A percentile compares a stretch with the other conserved stretches of the same genome.
Conservation (phyloP, 2,113 vertebrate genomes). For the Alethe diademata region DNA sequence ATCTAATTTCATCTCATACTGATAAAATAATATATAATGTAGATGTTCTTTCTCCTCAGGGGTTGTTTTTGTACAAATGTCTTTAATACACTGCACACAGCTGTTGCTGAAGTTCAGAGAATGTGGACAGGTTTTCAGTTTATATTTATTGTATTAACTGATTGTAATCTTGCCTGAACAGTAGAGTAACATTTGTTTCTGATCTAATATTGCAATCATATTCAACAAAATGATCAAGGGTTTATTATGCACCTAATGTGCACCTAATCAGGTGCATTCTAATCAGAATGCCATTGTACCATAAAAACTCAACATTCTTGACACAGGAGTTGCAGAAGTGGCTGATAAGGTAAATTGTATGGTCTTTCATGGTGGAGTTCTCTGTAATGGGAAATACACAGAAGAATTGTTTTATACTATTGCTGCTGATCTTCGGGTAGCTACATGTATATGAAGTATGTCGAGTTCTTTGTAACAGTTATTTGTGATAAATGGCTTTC, state of each 20-base stretch:
- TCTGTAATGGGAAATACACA: neutral
- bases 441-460: neutral
- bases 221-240: neutral
- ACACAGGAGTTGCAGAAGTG: neutral
- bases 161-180: neutral
- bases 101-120: neutral
- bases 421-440: neutral
- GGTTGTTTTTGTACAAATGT: neutral
- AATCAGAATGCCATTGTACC: neutral
- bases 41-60: neutral
- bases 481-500: neutral
- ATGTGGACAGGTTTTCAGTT: neutral
- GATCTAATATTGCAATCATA: neutral
- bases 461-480: neutral
- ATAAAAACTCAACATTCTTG: neutral
- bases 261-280: neutral
- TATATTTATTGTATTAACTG: neutral
- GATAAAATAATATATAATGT: neutral
- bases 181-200: neutral
- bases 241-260: neutral
- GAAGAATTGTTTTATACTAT: neutral
- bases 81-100: neutral
- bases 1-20: neutral
- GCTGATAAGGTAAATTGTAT: neutral
- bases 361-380: neutral